Percentiles rank a stretch among this genome's conserved stretches.
phyloP scores from a whole-genome alignment of 2,888 invertebrate species.

The Argyresthia goedartella region DNA sequence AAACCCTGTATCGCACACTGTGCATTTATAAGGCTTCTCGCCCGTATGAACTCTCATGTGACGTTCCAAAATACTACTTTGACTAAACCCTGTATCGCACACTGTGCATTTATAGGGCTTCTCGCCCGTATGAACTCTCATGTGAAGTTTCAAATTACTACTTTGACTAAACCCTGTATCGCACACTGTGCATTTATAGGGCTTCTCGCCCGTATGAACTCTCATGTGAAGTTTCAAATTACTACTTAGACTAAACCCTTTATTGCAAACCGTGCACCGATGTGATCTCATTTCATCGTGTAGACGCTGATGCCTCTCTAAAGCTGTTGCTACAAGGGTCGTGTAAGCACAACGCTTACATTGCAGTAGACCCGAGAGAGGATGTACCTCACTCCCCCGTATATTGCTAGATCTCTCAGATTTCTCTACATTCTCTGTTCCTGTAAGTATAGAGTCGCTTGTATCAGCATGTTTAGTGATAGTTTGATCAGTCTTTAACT shows the following conservation, averaged over 20 bases:
- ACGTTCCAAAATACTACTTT: neutral
- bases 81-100: neutral
- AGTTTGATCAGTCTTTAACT: no score
- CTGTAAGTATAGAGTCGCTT: no score
- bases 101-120: slow-evolving; percentile 3
- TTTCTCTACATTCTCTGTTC: no score
- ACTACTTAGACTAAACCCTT: slow-evolving; percentile 3
- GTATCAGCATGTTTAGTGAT: no score
- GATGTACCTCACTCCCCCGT: no score
- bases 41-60: neutral
- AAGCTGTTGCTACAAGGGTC: neutral
- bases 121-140: neutral
- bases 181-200: slow-evolving; percentile 13
- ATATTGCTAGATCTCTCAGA: no score
- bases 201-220: slow-evolving; percentile 14
- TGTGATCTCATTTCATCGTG: slow-evolving; percentile 11
- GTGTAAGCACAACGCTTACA: slow-evolving; percentile 10
- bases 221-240: slow-evolving; percentile 11
- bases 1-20: no score
- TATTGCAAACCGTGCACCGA: slow-evolving; percentile 10
- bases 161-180: slow-evolving; percentile 4
- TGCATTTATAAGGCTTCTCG: no score
- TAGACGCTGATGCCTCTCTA: slow-evolving; percentile 9
- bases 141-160: slow-evolving; percentile 2
- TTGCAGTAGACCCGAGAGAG: neutral